Base-by-base conservation (phyloP, 1,140 invertebrate genomes). In the Tetramorium alpestre region DNA sequence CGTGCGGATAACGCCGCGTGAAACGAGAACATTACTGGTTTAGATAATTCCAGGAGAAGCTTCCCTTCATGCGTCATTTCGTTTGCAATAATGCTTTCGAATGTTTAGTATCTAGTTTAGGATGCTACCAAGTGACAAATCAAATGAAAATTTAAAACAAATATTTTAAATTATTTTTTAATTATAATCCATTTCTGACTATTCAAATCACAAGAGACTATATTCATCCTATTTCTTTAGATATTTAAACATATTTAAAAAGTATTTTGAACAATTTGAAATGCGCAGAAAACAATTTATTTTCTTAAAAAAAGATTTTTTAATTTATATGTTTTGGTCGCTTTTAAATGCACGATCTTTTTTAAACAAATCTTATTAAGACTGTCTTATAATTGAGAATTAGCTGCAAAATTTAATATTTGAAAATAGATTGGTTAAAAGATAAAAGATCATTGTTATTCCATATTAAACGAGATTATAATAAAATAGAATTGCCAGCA, bases 1-100 rank as follows among this genome's bases (percentile, higher is more conserved):
- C 33, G 10, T 1, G 54, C 22, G 67, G 69, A 84, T 73, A 49
- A 84, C 10, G 11, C 18, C 22, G 41, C 56, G 18, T 60, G 80
- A 73, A 73, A 82, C 51, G 7, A 38, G 41, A 60, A 72, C 69
- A 56, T 58, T 82, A 72, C 28, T 60, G 41, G 38, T 82, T 75
- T 75, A 84, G 18, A 60, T 60, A 60, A 84, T 60, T 60, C 28
- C 13, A n/a, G 49, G 22, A 80, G 60, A 62, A 62, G 28, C 7
- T 47, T 6, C 38, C 28, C 22, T 51, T 78, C 0, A 25, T 76
- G 8, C 13, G 8, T 22, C 8, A 25, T 70, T 28, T 28, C 0
- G 16, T 70, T 41, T 6, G 11, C 16, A 54, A 22, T 47, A n/a
- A 8, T 51, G 3, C 7, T 25, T 18, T 47, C 28, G 28, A 65